These are phyloP conservation scores for Dasysyrphus tricinctus DNA, from an alignment of 2,888 invertebrate species.

Conservation along the genomic window DNA sequence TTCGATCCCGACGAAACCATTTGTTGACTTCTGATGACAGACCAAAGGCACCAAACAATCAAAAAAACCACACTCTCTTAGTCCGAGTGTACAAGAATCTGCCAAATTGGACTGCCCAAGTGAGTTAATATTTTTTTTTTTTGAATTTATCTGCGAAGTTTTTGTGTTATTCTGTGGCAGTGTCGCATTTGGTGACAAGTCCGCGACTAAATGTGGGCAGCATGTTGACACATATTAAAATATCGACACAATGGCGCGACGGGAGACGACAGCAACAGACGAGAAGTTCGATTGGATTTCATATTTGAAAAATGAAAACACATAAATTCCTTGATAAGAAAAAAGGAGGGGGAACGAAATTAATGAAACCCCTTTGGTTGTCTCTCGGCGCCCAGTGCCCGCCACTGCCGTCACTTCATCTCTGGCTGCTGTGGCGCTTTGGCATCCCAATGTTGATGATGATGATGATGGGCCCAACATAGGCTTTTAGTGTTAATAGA, in stretches of 20 bases:
- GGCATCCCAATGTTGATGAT: conserved; percentile 13
- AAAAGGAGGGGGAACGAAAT: conserved; percentile 35
- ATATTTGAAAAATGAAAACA: conserved; percentile 75
- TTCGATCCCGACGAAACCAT: conserved; percentile 57
- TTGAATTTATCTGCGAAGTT: conserved; percentile 55
- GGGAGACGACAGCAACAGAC: conserved; percentile 18
- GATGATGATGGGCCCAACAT: conserved; percentile 60
- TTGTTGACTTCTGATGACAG: conserved; percentile 70
- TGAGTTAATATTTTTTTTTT: conserved; percentile 37
- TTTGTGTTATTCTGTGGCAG: conserved; percentile 47
- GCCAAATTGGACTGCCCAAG: conserved; percentile 69
- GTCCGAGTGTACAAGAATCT: conserved; percentile 47
- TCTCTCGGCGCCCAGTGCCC: conserved; percentile 16
- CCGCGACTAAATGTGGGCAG: conserved; percentile 72
- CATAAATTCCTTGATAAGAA: conserved; percentile 73
- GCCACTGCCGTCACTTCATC: not conserved
- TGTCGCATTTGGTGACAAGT: conserved; percentile 61
- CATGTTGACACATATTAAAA: conserved; percentile 73
- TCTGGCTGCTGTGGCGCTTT: conserved; percentile 49
- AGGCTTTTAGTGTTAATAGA: conserved; percentile 75
- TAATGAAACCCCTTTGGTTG: conserved; percentile 62
- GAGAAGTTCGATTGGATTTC: conserved; percentile 59
- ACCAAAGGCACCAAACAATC: conserved; percentile 43
- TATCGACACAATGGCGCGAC: conserved; percentile 35
- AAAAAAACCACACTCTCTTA: conserved; percentile 35